Percentiles rank a stretch among this genome's conserved stretches.
Evolutionary conservation across 2,888 invertebrate genomes (phyloP).

Genomic region (Eilema depressum): DNA sequence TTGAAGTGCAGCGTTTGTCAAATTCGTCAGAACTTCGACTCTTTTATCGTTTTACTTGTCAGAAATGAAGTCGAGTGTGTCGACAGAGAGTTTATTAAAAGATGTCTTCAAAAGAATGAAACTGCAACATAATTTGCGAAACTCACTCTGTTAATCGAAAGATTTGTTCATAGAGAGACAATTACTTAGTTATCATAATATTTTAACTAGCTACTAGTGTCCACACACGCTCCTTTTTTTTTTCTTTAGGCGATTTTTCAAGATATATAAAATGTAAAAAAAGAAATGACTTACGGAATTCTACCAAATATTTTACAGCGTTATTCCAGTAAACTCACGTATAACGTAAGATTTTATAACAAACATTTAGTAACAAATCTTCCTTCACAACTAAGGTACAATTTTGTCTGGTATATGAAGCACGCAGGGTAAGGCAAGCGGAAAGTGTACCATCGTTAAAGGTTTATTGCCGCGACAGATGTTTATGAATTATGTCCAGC

Average conservation of each 20-base stretch:
- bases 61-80: neutral
- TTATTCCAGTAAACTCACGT: neutral
- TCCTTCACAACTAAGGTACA: conserved; percentile 11
- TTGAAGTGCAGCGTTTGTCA: neutral
- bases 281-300: neutral
- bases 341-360: neutral
- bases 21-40: conserved; percentile 1
- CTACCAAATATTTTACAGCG: neutral
- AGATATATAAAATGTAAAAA: too few relatives aligned
- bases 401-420: conserved; percentile 43
- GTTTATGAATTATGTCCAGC: conserved; percentile 73
- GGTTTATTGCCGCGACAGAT: conserved; percentile 72
- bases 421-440: conserved; percentile 43
- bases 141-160: too few relatives aligned
- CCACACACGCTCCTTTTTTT: too few relatives aligned
- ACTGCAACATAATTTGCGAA: neutral
- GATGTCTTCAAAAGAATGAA: neutral
- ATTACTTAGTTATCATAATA: too few relatives aligned
- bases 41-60: neutral
- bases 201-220: too few relatives aligned
- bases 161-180: too few relatives aligned
- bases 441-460: conserved; percentile 70
- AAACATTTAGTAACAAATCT: neutral
- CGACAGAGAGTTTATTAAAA: neutral
- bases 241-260: too few relatives aligned